Conservation (phyloP, 1,140 invertebrate genomes). For the Brachionus koreanus region DNA sequence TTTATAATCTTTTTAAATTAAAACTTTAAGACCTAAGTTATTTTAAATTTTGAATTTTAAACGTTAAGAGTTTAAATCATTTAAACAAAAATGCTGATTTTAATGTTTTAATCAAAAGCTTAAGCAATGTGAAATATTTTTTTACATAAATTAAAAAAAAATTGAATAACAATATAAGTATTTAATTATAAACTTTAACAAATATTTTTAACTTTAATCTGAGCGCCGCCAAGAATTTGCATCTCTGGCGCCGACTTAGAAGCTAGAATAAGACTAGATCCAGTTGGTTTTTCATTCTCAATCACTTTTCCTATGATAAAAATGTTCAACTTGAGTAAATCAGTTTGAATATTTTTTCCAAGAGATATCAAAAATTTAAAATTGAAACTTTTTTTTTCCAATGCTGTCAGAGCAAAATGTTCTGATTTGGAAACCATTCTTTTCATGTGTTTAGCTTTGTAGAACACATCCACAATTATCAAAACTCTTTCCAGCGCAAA, state of each 20-base stretch:
- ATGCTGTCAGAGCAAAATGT: not conserved
- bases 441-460: not conserved
- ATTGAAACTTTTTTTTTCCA: constrained; percentile 6
- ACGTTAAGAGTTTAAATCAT: no score
- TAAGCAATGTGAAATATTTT: not conserved
- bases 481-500: not conserved
- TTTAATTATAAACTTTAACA: not conserved
- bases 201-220: not conserved
- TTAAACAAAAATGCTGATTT: no score
- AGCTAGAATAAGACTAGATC: not conserved
- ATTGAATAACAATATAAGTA: not conserved
- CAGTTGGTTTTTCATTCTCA: not conserved
- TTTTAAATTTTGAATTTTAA: no score
- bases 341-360: not conserved
- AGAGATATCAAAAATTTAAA: constrained; percentile 28
- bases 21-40: no score
- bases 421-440: constrained; percentile 22
- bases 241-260: not conserved
- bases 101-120: no score
- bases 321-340: constrained; percentile 1
- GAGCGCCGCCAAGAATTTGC: constrained; percentile 25
- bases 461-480: not conserved
- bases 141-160: not conserved
- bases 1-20: no score
- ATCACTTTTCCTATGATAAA: constrained; percentile 9